Base-by-base conservation (phyloP, 37 sponge, comb jelly and placozoan genomes). In the Haliclona indistincta region DNA sequence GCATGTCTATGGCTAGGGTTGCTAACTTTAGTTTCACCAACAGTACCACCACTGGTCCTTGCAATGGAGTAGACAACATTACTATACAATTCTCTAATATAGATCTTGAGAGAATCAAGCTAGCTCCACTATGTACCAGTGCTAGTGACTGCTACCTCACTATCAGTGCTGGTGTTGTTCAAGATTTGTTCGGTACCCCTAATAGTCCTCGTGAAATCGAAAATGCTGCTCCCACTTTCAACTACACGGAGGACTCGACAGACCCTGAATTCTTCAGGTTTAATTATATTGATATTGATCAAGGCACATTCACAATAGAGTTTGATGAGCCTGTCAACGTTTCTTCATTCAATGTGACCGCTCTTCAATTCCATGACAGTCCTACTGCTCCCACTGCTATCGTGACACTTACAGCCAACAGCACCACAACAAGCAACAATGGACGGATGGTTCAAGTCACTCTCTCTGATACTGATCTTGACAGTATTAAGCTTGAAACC, bases 271-370 rank as follows among this genome's bases (percentile, higher is more conserved):
- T 81, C 13, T 47, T 6, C 19, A n/a, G 23, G 26, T 73, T 81
- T 22, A 34, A 63, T 39, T 33, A 81, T 39, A 63, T 85, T 79
- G 80, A 85, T 56, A 69, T 93, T 1, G 56, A 88, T 67, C 25
- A 70, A 23, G 86, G 86, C 8, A 28, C 54, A 10, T 13, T 95
- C 13, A 65, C 49, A 13, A 78, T 95, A 11, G 41, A 71, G 10
- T 95, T 95, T 64, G 56, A 88, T 75, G 92, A 95, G 53, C 80
- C 87, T 23, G 51, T 95, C 17, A 64, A 80, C 38, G 70, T 81
- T 38, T 25, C 67, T 2, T 89, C 73, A 26, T 42, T 95, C 32
- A 91, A 78, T 40, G 54, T 84, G 36, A 60, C 87, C 22, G 85
- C 71, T 32, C 52, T 94, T 35, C 63, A 68, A 38, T 54, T 94